Percentiles rank a stretch among this genome's conserved stretches.
Conservation (phyloP, 2,113 vertebrate genomes). For the Hiodon tergisus region DNA sequence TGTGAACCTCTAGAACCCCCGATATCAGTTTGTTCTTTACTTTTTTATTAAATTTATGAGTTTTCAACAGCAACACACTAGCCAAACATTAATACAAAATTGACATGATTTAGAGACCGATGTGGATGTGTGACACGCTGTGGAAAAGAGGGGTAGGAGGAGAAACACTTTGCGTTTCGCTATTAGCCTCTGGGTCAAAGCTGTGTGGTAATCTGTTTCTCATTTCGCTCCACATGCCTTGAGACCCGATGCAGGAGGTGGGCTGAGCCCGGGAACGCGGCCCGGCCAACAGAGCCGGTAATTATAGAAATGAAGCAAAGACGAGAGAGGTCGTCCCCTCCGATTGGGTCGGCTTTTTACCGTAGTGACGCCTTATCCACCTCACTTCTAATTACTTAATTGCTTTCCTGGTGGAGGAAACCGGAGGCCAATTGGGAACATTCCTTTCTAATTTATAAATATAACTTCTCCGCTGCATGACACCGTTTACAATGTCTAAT, state of each 20-base stretch:
- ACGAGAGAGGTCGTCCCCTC: slow-evolving; percentile 18
- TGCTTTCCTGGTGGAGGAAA: slow-evolving; percentile 12
- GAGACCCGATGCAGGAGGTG: not conserved
- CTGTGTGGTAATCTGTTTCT: not conserved
- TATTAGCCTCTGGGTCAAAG: not conserved
- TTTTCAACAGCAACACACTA: too few species aligned
- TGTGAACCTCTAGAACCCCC: too few species aligned
- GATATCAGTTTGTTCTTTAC: too few species aligned
- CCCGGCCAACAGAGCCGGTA: slow-evolving; percentile 1
- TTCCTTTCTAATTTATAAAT: slow-evolving; percentile 15
- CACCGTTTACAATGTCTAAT: not conserved
- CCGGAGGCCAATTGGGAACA: slow-evolving; percentile 7
- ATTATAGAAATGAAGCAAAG: slow-evolving; percentile 20
- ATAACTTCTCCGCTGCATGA: not conserved
- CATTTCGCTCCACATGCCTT: not conserved
- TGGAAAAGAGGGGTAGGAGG: not conserved
- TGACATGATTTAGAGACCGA: not conserved
- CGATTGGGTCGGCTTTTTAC: slow-evolving; percentile 6
- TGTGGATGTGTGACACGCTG: not conserved
- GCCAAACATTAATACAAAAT: too few species aligned
- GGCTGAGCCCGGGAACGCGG: not conserved
- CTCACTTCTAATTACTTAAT: slow-evolving; percentile 23
- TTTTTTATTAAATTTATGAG: too few species aligned
- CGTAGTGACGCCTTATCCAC: slow-evolving; percentile 10
- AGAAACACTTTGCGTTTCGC: not conserved